Evolutionary conservation across 2,113 vertebrate genomes (phyloP), one percentile per base, ranked within the genome.

Genomic region (Piaya cayana): DNA sequence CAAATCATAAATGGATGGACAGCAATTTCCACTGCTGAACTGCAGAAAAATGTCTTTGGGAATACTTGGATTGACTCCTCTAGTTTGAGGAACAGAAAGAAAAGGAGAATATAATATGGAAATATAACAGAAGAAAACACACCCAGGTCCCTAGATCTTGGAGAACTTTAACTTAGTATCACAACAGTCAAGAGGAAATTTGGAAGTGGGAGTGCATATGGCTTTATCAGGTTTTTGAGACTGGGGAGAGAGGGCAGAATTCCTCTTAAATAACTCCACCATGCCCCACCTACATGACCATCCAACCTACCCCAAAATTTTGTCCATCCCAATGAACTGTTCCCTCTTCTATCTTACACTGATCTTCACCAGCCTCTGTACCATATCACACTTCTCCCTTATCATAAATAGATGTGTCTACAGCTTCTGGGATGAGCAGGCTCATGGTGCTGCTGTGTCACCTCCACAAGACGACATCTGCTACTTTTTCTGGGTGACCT

Each of bases 261-360:
- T 88, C 25, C 13, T 42, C 37, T 49, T 53, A 37, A 62, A 69
- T 36, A 42, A 9, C 9, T 74, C 32, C 26, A 37, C 21, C 11
- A 5, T 30, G 15, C 15, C 34, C 82, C 26, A 63, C 12, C 19
- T 39, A 27, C 32, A 58, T 13, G 16, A 29, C 6, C 19, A 36
- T 14, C 18, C 0, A 2, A 82, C 55, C 3, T 55, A 55, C 1
- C 3, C 16, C 23, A 10, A 32, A 58, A 62, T 69, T 75, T 90
- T 82, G 9, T 9, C 22, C 9, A 23, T 37, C 23, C 16, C 3
- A 1, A 32, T 3, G 1, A 81, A 45, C 8, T 0, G 1, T 72
- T 77, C 15, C 64, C 19, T 59, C 17, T 63, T 50, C 26, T 8
- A 5, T 49, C 30, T 86, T 70, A 74, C 6, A 32, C 2, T 14